phyloP scores from a whole-genome alignment of 2,888 invertebrate genomes.

The Tiliacea citrago region DNA sequence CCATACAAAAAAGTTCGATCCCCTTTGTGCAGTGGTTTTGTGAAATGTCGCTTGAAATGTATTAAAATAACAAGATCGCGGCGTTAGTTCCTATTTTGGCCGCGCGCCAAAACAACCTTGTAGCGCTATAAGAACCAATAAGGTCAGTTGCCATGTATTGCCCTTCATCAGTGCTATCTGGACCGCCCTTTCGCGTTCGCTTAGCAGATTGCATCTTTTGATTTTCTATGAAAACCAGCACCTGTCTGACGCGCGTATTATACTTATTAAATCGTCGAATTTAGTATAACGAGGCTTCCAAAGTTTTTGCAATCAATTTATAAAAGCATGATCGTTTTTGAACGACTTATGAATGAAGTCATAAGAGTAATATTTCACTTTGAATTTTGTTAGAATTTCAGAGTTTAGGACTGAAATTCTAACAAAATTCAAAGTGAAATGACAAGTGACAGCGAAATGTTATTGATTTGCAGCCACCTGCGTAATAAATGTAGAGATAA shows the following conservation, averaged over 20 bases:
- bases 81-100: too few species aligned
- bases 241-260: not conserved
- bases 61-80: too few species aligned
- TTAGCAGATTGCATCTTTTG: conserved; percentile 14
- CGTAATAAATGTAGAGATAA: not conserved
- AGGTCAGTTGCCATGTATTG: not conserved
- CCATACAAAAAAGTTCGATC: too few species aligned
- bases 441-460: not conserved
- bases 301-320: not conserved
- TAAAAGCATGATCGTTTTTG: not conserved
- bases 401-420: not conserved
- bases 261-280: conserved; percentile 20
- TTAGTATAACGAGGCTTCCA: conserved; percentile 14
- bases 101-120: too few species aligned
- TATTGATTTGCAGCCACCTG: not conserved
- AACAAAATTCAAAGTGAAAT: not conserved
- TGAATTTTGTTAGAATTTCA: too few species aligned
- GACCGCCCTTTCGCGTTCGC: not conserved
- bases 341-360: not conserved
- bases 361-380: too few species aligned
- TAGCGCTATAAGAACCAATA: not conserved
- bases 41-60: too few species aligned
- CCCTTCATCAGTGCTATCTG: not conserved
- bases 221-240: conserved; percentile 21
- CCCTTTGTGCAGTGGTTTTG: too few species aligned